These are phyloP conservation scores for Malacoctenus gilli DNA, from an alignment of 2,797 vertebrate genomes.

Conservation along the genomic window DNA sequence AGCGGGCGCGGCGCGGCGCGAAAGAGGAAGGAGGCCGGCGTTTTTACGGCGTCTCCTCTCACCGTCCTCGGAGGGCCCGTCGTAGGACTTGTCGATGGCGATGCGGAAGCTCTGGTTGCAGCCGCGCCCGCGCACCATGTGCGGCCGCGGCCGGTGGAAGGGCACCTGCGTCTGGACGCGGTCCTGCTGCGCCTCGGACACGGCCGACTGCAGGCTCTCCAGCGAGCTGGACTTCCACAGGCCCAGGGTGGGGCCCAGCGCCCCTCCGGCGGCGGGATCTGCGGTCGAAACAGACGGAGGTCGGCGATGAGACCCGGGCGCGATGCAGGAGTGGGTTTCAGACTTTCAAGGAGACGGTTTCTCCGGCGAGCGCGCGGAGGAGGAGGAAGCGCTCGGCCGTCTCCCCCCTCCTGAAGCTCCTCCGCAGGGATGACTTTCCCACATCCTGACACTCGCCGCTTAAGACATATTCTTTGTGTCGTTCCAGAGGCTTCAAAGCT, in stretches of 20 bases:
- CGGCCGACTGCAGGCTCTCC: slow-evolving; percentile 94
- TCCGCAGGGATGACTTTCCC: too few relatives aligned
- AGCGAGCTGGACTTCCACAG: slow-evolving; percentile 96
- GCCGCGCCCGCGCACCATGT: slow-evolving; percentile 89
- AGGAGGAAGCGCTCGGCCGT: too few relatives aligned
- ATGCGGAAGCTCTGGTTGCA: slow-evolving; percentile 94
- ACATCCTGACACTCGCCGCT: too few relatives aligned
- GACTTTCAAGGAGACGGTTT: too few relatives aligned
- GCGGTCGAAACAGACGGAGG: slow-evolving; percentile 42
- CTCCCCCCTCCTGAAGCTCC: too few relatives aligned
- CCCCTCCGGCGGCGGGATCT: slow-evolving; percentile 59
- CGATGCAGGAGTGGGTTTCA: slow-evolving; percentile 17
- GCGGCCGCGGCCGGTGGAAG: slow-evolving; percentile 88
- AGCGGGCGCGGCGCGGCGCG: slow-evolving; percentile 40
- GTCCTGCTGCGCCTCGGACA: slow-evolving; percentile 88
- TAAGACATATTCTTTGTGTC: too few relatives aligned
- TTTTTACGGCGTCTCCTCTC: slow-evolving; percentile 26
- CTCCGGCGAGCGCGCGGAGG: slow-evolving; percentile 15
- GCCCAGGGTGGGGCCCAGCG: slow-evolving; percentile 91
- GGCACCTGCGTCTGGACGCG: slow-evolving; percentile 85
- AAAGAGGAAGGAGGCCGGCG: slow-evolving; percentile 7
- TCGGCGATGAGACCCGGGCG: slow-evolving; percentile 38
- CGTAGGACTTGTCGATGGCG: slow-evolving; percentile 97
- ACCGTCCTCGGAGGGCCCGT: slow-evolving; percentile 93
- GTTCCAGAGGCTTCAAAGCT: too few relatives aligned